A percentile compares a stretch with the other conserved stretches of the same genome.
Conservation (phyloP, 2,888 invertebrate species). For the Andrena praecox region DNA sequence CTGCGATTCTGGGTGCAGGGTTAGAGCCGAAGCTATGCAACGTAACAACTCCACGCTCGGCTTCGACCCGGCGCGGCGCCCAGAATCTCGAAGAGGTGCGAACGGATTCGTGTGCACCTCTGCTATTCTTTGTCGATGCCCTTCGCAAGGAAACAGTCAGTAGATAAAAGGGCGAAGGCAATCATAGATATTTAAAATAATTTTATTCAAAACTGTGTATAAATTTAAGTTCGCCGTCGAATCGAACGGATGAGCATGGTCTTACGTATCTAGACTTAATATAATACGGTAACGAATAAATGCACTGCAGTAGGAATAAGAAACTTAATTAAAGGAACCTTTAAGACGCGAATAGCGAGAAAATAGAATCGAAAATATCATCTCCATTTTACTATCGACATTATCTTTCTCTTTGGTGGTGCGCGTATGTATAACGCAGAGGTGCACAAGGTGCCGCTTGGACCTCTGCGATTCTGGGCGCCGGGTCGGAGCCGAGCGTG, state of each 20-base stretch:
- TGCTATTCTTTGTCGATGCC: not conserved
- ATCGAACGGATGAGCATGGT: not conserved
- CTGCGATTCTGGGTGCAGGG: no score
- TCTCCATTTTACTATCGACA: no score
- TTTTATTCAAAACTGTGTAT: conserved; percentile 14
- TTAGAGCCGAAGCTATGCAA: no score
- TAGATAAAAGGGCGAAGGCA: not conserved
- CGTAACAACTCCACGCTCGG: no score
- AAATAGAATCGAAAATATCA: not conserved
- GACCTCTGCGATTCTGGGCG: no score
- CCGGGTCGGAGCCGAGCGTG: no score
- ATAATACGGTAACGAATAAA: conserved; percentile 19
- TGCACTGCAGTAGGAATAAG: not conserved
- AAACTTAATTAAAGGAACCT: not conserved
- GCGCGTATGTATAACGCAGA: no score
- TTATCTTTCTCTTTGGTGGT: no score
- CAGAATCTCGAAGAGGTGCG: no score
- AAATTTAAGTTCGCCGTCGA: not conserved
- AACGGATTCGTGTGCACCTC: no score
- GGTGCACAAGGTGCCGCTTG: no score
- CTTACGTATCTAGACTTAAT: conserved; percentile 17
- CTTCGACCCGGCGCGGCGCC: no score
- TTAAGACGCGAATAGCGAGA: not conserved
- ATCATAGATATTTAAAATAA: not conserved
- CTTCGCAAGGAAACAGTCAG: not conserved